phyloP scores from a whole-genome alignment of 35 echinoderm and acorn worm genomes.

The Acanthaster planci region DNA sequence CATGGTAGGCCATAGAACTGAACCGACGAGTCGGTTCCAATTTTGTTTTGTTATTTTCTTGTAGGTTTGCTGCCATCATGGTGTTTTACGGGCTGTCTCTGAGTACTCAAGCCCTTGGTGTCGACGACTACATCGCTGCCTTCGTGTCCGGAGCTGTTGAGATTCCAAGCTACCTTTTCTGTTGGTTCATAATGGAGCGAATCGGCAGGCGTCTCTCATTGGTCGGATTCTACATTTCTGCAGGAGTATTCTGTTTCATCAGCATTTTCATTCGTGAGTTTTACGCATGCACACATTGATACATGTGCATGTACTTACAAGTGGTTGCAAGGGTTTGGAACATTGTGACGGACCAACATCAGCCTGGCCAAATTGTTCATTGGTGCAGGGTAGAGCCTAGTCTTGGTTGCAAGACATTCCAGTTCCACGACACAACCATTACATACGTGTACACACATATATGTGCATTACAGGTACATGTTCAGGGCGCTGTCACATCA shows the following conservation, averaged over 20 bases:
- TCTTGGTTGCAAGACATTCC: no score
- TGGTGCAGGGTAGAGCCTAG: no score
- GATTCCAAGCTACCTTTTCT: constrained; percentile 32
- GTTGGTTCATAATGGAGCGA: constrained; percentile 48
- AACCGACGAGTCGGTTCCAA: no score
- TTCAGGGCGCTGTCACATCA: no score
- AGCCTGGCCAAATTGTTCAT: no score
- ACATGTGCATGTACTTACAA: no score
- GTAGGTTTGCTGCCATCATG: constrained; percentile 61
- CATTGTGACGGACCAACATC: neutral
- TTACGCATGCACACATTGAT: no score
- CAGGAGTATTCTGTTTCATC: constrained; percentile 45
- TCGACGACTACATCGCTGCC: constrained; percentile 55
- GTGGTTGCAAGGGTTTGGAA: no score
- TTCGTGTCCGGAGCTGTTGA: constrained; percentile 64
- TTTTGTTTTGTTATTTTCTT: neutral
- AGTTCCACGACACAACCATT: no score
- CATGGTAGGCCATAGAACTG: no score
- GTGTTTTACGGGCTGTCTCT: constrained; percentile 68
- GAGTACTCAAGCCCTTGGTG: constrained; percentile 43
- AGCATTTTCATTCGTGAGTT: constrained; percentile 59
- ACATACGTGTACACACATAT: no score
- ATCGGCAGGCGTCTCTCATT: constrained; percentile 22
- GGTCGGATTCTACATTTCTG: constrained; percentile 20
- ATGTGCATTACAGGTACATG: no score